Evolutionary conservation across 2,888 invertebrate species (phyloP).

Genomic region (Caenorhabditis parvicauda): DNA sequence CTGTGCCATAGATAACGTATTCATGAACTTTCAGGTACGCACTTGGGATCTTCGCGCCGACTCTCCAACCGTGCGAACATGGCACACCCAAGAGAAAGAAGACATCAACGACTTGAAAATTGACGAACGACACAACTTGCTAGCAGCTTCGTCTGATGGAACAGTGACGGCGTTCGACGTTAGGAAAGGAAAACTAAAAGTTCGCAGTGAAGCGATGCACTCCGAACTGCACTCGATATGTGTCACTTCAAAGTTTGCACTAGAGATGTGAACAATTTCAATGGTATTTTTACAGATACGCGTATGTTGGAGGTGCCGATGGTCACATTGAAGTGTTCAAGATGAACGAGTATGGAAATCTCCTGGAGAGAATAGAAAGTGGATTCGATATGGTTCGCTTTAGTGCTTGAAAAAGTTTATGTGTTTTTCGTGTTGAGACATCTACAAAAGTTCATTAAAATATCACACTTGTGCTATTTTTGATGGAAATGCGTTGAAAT

Average conservation of each 20-base stretch:
- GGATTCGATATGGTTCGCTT: slow-evolving; percentile 42
- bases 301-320: slow-evolving; percentile 49
- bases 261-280: neutral
- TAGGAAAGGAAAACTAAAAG: slow-evolving; percentile 27
- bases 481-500: too few species aligned
- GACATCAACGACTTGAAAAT: slow-evolving; percentile 37
- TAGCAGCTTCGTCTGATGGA: slow-evolving; percentile 40
- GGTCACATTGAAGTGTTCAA: slow-evolving; percentile 54
- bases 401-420: neutral
- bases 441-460: too few species aligned
- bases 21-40: slow-evolving; percentile 27
- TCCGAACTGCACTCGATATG: slow-evolving; percentile 47
- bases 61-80: slow-evolving; percentile 32
- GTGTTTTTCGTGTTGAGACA: too few species aligned
- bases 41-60: slow-evolving; percentile 47
- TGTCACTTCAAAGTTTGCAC: slow-evolving; percentile 33
- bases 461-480: too few species aligned
- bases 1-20: neutral
- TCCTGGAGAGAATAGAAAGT: slow-evolving; percentile 46
- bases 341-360: slow-evolving; percentile 49
- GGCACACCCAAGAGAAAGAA: slow-evolving; percentile 46
- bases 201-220: slow-evolving; percentile 51
- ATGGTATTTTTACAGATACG: slow-evolving; percentile 23
- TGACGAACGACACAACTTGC: slow-evolving; percentile 23
- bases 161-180: slow-evolving; percentile 35